phyloP scores from a whole-genome alignment of 2,797 vertebrate species.

The Micropoecilia bifurca region DNA sequence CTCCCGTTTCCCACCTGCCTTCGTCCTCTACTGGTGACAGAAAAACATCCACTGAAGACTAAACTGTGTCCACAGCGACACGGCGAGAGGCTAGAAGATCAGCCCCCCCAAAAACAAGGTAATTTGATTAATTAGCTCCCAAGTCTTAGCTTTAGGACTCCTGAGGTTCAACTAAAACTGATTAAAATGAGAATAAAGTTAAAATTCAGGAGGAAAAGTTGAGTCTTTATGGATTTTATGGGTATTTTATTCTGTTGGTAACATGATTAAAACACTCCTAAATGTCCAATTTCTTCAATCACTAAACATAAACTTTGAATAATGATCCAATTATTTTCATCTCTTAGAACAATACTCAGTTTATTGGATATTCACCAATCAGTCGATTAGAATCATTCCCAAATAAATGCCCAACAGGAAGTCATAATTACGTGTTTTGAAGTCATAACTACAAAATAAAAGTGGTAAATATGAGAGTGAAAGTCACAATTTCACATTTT shows the following conservation, averaged over 20 bases:
- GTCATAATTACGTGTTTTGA: too few species aligned
- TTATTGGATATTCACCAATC: too few species aligned
- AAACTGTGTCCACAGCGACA: slow-evolving; percentile 5
- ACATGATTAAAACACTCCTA: not conserved
- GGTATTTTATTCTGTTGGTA: not conserved
- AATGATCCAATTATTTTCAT: not conserved
- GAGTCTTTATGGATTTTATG: not conserved
- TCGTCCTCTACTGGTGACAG: slow-evolving; percentile 18
- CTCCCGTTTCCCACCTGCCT: slow-evolving; percentile 31
- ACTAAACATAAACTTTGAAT: not conserved
- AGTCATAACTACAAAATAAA: too few species aligned
- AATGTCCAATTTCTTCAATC: not conserved
- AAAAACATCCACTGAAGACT: slow-evolving; percentile 19
- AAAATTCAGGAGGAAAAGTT: not conserved
- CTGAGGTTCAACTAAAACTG: not conserved
- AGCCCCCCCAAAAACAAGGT: not conserved
- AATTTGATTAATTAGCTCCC: not conserved
- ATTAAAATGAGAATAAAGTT: not conserved
- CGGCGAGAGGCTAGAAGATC: slow-evolving; percentile 12
- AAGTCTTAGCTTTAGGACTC: not conserved
- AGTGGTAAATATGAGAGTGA: too few species aligned
- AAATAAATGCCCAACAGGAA: too few species aligned
- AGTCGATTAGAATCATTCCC: too few species aligned
- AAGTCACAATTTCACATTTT: too few species aligned
- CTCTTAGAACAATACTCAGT: too few species aligned